These are phyloP conservation scores for Chaetodon trifasciatus DNA, from an alignment of 2,797 vertebrate species.

Conservation along the genomic window DNA sequence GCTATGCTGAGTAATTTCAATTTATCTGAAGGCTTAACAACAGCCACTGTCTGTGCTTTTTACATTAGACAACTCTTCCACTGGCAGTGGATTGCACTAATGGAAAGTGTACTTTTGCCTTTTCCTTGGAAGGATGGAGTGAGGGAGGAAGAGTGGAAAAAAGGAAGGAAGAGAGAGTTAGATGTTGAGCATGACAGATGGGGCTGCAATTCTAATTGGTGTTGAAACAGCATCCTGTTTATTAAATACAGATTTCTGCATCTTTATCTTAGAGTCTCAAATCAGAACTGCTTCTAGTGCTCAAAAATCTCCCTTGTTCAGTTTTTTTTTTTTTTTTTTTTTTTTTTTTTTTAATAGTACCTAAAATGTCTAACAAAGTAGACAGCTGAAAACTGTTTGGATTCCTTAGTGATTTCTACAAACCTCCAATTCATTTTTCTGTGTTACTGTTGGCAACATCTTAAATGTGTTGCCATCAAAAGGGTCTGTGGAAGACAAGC, in stretches of 20 bases:
- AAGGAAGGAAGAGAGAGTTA: conserved; percentile 1
- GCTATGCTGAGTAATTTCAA: conserved; percentile 75
- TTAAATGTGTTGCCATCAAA: conserved; percentile 50
- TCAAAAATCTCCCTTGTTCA: neutral
- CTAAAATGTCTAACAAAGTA: conserved; percentile 30
- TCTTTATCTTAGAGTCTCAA: conserved; percentile 25
- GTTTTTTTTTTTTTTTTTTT: no score
- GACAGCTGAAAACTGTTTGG: conserved; percentile 8
- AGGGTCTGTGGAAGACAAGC: conserved; percentile 36
- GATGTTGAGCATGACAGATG: conserved; percentile 34
- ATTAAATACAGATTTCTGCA: conserved; percentile 32
- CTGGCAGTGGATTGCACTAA: conserved; percentile 59
- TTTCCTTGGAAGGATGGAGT: conserved; percentile 43
- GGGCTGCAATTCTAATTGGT: conserved; percentile 24
- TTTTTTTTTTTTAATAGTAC: conserved; percentile 6
- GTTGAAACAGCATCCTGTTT: conserved; percentile 31
- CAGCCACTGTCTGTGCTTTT: conserved; percentile 60
- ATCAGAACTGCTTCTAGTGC: neutral
- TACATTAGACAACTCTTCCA: conserved; percentile 59
- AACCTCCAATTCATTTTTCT: conserved; percentile 16
- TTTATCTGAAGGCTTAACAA: conserved; percentile 73
- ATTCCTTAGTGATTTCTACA: conserved; percentile 41
- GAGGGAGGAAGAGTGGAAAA: conserved; percentile 13
- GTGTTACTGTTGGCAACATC: conserved; percentile 31
- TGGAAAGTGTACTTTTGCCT: conserved; percentile 51